Evolutionary conservation across 2,888 invertebrate genomes (phyloP).

Genomic region (Sinhomidia bicolor): DNA sequence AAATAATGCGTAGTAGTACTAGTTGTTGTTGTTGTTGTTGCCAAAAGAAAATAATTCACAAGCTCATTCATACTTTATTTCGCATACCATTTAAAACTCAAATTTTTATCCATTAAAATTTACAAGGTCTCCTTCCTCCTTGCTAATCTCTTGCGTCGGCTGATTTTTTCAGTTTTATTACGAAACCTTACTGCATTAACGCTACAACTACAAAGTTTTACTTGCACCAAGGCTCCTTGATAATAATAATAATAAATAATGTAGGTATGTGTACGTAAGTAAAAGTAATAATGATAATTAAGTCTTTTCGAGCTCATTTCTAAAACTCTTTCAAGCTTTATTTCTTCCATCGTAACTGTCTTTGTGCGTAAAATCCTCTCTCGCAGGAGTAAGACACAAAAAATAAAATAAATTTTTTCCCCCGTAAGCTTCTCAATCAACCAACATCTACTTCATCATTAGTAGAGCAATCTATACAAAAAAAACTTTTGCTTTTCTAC

Average conservation of each 20-base stretch:
- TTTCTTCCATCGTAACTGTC: background rate
- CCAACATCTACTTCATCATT: background rate
- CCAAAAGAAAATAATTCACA: background rate
- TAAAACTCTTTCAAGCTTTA: background rate
- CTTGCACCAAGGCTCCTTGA: background rate
- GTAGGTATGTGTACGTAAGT: too few species aligned
- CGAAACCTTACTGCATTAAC: too few species aligned
- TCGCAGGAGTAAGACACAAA: background rate
- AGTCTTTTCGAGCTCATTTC: background rate
- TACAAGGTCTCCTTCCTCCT: background rate
- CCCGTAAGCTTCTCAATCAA: background rate
- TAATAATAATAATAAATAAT: background rate
- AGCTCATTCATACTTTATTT: background rate
- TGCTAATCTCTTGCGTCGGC: background rate
- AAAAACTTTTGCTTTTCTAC: background rate
- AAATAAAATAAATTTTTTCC: too few species aligned
- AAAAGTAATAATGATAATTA: constrained; percentile 1
- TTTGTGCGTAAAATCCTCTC: background rate
- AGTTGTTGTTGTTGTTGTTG: too few species aligned
- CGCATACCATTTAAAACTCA: background rate
- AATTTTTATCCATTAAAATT: background rate
- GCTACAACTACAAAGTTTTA: background rate
- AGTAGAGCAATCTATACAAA: background rate
- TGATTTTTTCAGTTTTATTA: background rate
- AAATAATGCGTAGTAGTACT: background rate